These are phyloP conservation scores for Drosophila subpulchrella DNA, from an alignment of 1,140 invertebrate genomes.

Conservation along the genomic window DNA sequence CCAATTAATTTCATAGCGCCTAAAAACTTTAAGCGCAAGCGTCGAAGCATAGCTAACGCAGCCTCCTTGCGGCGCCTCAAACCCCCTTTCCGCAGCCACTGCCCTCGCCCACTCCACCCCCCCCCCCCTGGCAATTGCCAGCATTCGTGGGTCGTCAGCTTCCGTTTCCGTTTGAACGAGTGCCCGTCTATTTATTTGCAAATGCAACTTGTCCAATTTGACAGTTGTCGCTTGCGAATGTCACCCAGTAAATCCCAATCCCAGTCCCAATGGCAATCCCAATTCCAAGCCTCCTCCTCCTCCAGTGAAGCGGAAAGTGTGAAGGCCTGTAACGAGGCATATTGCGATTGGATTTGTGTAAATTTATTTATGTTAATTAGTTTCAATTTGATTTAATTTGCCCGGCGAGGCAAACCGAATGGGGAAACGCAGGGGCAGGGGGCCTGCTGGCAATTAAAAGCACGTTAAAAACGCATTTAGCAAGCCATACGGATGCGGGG, in stretches of 20 bases:
- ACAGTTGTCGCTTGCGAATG: conserved; percentile 80
- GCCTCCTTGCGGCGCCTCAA: neutral
- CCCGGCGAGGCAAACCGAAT: conserved; percentile 4
- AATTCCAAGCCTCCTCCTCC: neutral
- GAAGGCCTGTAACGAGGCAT: conserved; percentile 79
- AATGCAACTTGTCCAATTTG: conserved; percentile 81
- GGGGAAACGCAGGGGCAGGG: neutral
- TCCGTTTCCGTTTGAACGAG: conserved; percentile 76
- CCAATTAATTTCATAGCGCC: conserved; percentile 78
- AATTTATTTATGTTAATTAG: conserved; percentile 83
- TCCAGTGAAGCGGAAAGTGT: conserved; percentile 73
- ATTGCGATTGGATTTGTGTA: conserved; percentile 82
- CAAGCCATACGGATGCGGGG: conserved; percentile 29
- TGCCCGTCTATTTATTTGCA: conserved; percentile 77
- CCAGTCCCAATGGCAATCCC: neutral
- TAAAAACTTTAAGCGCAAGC: conserved; percentile 76
- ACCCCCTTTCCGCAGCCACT: neutral
- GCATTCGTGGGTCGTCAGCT: conserved; percentile 62
- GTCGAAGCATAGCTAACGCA: conserved; percentile 57
- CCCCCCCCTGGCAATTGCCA: conserved; percentile 3
- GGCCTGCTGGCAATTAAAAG: conserved; percentile 69
- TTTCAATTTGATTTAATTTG: conserved; percentile 83
- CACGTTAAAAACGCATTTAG: conserved; percentile 84
- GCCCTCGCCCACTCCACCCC: neutral
- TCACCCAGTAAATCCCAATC: conserved; percentile 30